Evolutionary conservation across 2,113 vertebrate genomes (phyloP).

Genomic region (Colinus virginianus): DNA sequence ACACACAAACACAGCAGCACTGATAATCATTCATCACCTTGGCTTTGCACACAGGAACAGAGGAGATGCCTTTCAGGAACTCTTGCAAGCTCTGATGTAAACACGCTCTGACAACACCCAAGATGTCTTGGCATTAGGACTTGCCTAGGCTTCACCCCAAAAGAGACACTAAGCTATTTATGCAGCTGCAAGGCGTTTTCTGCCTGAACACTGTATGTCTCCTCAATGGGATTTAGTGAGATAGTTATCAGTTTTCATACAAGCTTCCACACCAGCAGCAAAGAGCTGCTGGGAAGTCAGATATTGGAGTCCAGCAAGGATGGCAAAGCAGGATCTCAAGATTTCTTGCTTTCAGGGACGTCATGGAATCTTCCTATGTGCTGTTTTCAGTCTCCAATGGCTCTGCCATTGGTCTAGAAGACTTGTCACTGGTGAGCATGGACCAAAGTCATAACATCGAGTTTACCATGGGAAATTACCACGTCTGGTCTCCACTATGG

Average conservation of each 20-base stretch:
- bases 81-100: neutral
- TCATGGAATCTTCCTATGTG: neutral
- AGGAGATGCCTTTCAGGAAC: neutral
- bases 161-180: neutral
- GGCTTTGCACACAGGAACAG: neutral
- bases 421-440: neutral
- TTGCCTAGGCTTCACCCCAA: neutral
- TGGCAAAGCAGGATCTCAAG: neutral
- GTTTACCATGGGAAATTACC: neutral
- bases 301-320: neutral
- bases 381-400: neutral
- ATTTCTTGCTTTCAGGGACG: neutral
- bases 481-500: neutral
- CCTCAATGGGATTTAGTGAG: neutral
- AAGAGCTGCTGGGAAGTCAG: neutral
- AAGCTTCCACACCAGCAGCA: neutral
- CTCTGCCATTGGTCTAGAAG: neutral
- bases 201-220: neutral
- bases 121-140: neutral
- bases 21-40: neutral
- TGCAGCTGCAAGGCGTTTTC: rapidly evolving
- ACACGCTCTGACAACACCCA: neutral
- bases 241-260: neutral
- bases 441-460: neutral
- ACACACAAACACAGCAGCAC: neutral